Evolutionary conservation across 37 sponge, comb jelly and placozoan genomes (phyloP).

Genomic region (Ephydatia muelleri): DNA sequence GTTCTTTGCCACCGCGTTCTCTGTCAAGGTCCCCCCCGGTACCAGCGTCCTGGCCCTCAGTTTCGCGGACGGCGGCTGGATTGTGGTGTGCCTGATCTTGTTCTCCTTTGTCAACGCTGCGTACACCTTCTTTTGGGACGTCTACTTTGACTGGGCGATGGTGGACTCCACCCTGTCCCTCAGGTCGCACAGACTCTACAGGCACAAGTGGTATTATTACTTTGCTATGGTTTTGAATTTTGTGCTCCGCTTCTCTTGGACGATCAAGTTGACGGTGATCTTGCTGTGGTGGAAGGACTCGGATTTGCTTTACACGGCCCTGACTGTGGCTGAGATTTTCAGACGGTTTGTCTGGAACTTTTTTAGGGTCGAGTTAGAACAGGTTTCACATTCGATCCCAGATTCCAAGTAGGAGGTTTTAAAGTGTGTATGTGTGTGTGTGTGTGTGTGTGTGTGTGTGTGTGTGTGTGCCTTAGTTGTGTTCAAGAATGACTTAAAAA

Average conservation of each 20-base stretch:
- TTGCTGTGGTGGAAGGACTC: conserved; percentile 70
- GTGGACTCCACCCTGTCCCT: conserved; percentile 42
- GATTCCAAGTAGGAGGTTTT: background rate
- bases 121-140: conserved; percentile 94
- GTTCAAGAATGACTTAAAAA: too few relatives aligned
- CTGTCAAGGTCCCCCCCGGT: conserved; percentile 7
- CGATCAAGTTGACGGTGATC: conserved; percentile 83
- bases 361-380: conserved; percentile 91
- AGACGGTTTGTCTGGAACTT: conserved; percentile 98
- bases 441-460: background rate
- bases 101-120: conserved; percentile 59
- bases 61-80: conserved; percentile 24
- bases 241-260: conserved; percentile 81
- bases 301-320: conserved; percentile 70
- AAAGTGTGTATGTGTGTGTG: background rate
- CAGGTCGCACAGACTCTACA: conserved; percentile 64
- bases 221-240: conserved; percentile 82
- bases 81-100: conserved; percentile 61
- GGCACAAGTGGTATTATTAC: conserved; percentile 55
- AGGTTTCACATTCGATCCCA: conserved; percentile 24
- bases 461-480: background rate
- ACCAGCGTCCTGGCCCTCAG: background rate
- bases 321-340: conserved; percentile 61
- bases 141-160: conserved; percentile 96
- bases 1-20: conserved; percentile 67